These are phyloP conservation scores for Anisognathus igniventris DNA, from an alignment of 2,797 vertebrate genomes.

Conservation along the genomic window DNA sequence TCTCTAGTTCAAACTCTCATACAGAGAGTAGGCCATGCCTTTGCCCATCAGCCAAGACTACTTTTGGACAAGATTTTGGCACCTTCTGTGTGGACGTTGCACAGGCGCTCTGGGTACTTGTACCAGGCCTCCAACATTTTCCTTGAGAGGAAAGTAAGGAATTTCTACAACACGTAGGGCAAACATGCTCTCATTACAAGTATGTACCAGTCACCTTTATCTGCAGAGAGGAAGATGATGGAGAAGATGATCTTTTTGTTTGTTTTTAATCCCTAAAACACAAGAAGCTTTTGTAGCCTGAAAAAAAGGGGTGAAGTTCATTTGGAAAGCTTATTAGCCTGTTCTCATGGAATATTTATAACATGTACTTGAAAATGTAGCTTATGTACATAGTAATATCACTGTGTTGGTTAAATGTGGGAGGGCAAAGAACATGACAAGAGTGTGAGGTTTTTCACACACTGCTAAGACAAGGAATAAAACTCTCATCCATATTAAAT, in stretches of 20 bases:
- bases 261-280: not conserved
- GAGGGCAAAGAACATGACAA: not conserved
- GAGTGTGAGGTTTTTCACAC: not conserved
- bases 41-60: not conserved
- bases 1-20: not conserved
- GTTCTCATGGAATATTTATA: not conserved
- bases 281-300: not conserved
- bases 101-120: not conserved
- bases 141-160: not conserved
- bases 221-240: not conserved
- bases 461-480: not conserved
- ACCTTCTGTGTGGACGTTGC: not conserved
- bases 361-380: not conserved
- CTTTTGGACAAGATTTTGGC: not conserved
- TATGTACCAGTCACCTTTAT: not conserved
- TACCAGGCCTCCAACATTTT: not conserved
- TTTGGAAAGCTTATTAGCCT: not conserved
- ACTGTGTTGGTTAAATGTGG: not conserved
- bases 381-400: not conserved
- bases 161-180: not conserved
- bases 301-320: not conserved
- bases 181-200: accelerated
- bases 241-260: not conserved
- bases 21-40: not conserved
- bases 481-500: not conserved